Conservation (phyloP, 2,797 vertebrate genomes). For the Bufotes viridis region DNA sequence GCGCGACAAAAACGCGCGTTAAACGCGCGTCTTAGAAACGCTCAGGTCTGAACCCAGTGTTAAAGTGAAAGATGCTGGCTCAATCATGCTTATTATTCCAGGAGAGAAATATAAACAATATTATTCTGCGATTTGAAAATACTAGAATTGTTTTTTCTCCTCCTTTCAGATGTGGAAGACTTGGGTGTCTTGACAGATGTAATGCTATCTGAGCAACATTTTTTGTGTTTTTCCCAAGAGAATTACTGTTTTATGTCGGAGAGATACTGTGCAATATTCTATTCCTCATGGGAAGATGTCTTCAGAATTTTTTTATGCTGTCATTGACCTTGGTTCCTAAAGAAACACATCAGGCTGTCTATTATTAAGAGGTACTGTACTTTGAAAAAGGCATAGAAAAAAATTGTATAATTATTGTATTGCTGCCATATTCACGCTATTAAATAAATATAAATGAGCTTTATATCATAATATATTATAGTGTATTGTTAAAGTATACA, state of each 20-base stretch:
- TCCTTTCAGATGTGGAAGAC: slow-evolving; percentile 25
- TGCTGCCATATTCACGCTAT: neutral
- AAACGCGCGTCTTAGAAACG: no score
- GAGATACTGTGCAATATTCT: slow-evolving; percentile 39
- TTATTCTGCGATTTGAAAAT: slow-evolving; percentile 35
- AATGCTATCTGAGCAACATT: slow-evolving; percentile 52
- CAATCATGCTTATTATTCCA: slow-evolving; percentile 41
- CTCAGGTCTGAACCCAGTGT: no score
- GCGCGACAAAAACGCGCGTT: no score
- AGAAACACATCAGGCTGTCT: slow-evolving; percentile 26
- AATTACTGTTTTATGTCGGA: slow-evolving; percentile 46
- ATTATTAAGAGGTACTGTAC: slow-evolving; percentile 31
- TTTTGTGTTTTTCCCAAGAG: slow-evolving; percentile 52
- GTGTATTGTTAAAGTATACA: neutral
- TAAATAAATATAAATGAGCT: neutral
- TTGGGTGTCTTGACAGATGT: slow-evolving; percentile 41
- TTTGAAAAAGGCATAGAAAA: neutral
- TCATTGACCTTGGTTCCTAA: slow-evolving; percentile 34
- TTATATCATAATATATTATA: neutral
- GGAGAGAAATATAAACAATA: slow-evolving; percentile 22
- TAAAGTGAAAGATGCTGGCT: slow-evolving; percentile 15
- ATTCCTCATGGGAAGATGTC: slow-evolving; percentile 56
- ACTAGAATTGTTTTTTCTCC: slow-evolving; percentile 24
- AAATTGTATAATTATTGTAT: neutral
- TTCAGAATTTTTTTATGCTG: slow-evolving; percentile 45